phyloP scores from a whole-genome alignment of 1,140 invertebrate species.

The Pteromalus puparum region DNA sequence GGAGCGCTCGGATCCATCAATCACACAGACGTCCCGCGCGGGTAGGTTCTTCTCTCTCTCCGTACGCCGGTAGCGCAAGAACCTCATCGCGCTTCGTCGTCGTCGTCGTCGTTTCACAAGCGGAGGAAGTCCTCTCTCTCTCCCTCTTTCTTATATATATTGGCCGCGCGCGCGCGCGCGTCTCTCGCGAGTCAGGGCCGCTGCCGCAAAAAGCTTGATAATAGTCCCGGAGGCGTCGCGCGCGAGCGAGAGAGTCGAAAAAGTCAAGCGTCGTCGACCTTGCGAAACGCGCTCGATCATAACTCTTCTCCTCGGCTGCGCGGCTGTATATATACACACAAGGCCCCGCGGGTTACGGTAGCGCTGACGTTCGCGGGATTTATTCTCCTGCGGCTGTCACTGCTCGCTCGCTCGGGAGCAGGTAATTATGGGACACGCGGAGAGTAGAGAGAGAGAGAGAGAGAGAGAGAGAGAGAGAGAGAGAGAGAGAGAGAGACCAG shows the following conservation, averaged over 20 bases:
- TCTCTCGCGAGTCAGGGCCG: constrained; percentile 12
- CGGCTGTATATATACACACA: neutral
- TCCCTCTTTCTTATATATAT: neutral
- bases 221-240: constrained; percentile 38
- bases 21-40: constrained; percentile 23
- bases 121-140: neutral
- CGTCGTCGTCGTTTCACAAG: constrained; percentile 4
- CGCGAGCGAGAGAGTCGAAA: neutral
- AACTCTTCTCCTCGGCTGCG: constrained; percentile 27
- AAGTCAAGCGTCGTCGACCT: constrained; percentile 25
- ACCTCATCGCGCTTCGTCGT: constrained; percentile 8
- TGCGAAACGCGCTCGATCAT: constrained; percentile 33
- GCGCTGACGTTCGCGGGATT: constrained; percentile 23
- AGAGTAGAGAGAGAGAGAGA: neutral
- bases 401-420: neutral
- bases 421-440: constrained; percentile 2
- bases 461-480: neutral
- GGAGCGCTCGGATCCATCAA: constrained; percentile 43
- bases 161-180: neutral
- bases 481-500: neutral
- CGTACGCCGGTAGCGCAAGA: constrained; percentile 36
- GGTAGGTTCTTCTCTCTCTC: neutral
- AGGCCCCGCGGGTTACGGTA: constrained; percentile 21
- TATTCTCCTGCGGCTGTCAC: constrained; percentile 2
- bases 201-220: constrained; percentile 43